A percentile compares a stretch with the other conserved stretches of the same genome.
Evolutionary conservation across 1,140 invertebrate genomes (phyloP).

Genomic region (Hormaphis cornu): DNA sequence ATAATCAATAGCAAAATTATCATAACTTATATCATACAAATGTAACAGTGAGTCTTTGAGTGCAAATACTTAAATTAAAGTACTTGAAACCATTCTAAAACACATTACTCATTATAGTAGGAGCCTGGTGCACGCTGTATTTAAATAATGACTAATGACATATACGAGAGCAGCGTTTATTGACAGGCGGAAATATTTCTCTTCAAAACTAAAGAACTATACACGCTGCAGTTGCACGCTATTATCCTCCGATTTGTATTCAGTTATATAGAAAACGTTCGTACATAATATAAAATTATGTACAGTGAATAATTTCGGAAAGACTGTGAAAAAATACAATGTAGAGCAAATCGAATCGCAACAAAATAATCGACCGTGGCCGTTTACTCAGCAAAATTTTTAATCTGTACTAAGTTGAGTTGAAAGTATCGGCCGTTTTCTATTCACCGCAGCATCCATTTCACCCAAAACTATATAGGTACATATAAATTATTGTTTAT

Average conservation of each 20-base stretch:
- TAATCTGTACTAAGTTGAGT: background rate
- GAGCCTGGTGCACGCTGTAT: background rate
- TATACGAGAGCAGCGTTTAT: background rate
- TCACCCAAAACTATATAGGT: background rate
- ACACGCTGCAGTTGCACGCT: no score
- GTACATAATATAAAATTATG: no score
- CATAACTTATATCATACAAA: no score
- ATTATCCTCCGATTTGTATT: background rate
- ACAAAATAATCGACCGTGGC: constrained; percentile 18
- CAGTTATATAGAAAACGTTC: constrained; percentile 1
- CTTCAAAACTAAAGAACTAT: background rate
- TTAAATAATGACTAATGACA: background rate
- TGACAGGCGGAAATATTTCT: background rate
- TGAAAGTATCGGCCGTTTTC: constrained; percentile 7
- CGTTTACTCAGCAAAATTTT: background rate
- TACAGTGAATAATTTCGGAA: background rate
- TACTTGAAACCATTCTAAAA: no score
- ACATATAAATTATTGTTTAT: background rate
- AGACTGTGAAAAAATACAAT: background rate
- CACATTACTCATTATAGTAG: no score
- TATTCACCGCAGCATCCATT: background rate
- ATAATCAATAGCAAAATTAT: no score
- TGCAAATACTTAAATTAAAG: no score
- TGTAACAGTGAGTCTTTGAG: no score
- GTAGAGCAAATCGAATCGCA: constrained; percentile 23